These are phyloP conservation scores for Formica exsecta DNA, from an alignment of 1,140 invertebrate species.

Conservation along the genomic window DNA sequence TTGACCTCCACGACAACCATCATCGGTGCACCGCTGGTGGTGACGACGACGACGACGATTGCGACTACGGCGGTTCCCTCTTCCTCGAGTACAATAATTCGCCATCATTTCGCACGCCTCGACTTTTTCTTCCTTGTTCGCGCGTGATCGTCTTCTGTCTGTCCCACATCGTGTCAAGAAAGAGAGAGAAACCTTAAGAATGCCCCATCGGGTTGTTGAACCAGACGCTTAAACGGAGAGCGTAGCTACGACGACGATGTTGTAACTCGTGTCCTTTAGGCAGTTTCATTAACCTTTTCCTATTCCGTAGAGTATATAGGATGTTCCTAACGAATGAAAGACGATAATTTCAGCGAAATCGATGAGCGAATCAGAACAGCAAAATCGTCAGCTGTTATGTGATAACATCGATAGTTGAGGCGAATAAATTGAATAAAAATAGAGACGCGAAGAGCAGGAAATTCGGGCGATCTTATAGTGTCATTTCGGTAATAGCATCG, in stretches of 20 bases:
- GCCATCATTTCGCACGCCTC: conserved; percentile 64
- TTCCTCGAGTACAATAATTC: conserved; percentile 65
- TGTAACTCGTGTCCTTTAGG: conserved; percentile 32
- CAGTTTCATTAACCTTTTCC: conserved; percentile 39
- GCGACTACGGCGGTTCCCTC: neutral
- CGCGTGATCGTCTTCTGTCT: conserved; percentile 33
- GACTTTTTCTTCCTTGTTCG: conserved; percentile 16
- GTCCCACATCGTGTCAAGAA: conserved; percentile 54
- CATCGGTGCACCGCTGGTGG: conserved; percentile 34
- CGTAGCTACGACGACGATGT: neutral
- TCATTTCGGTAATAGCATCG: neutral
- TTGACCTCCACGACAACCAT: conserved; percentile 76
- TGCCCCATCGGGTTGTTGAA: conserved; percentile 57
- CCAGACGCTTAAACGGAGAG: conserved; percentile 8
- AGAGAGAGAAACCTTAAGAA: conserved; percentile 47
- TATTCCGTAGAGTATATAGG: neutral
- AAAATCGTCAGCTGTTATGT: conserved; percentile 20
- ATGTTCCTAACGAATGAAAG: neutral
- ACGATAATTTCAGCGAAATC: neutral
- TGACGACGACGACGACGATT: neutral
- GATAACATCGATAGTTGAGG: conserved; percentile 2
- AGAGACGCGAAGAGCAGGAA: neutral
- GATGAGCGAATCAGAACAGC: neutral
- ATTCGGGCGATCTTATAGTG: neutral
- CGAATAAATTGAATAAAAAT: neutral